Evolutionary conservation across 2,888 invertebrate genomes (phyloP).

Genomic region (Pomacea canaliculata): DNA sequence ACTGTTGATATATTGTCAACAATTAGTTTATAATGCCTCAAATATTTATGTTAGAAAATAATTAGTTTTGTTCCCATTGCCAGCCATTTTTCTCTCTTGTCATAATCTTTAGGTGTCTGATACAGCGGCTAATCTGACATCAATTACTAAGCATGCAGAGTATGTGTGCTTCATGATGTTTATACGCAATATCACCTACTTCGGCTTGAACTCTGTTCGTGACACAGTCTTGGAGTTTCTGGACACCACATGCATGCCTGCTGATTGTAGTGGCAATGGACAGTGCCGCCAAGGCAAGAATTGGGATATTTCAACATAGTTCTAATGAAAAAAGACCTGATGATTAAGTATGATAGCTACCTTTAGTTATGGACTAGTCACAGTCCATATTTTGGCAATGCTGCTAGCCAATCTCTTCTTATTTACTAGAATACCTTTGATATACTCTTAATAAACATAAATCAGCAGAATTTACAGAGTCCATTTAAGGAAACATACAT

Average conservation of each 20-base stretch:
- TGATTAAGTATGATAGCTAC: too few relatives aligned
- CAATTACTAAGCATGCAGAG: slow-evolving; percentile 7
- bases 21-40: too few relatives aligned
- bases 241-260: slow-evolving; percentile 22
- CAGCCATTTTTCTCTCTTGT: too few relatives aligned
- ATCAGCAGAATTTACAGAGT: too few relatives aligned
- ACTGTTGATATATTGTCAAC: too few relatives aligned
- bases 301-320: slow-evolving; percentile 8
- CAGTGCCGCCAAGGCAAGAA: slow-evolving; percentile 26
- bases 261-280: slow-evolving; percentile 34
- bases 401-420: background rate
- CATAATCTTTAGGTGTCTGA: slow-evolving; percentile 21
- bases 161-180: slow-evolving; percentile 21
- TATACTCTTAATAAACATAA: too few relatives aligned
- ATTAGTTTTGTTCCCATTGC: too few relatives aligned
- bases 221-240: slow-evolving; percentile 19
- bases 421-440: too few relatives aligned
- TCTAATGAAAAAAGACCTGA: background rate
- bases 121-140: slow-evolving; percentile 7
- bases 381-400: background rate
- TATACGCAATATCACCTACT: slow-evolving; percentile 27
- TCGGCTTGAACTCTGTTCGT: slow-evolving; percentile 17
- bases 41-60: too few relatives aligned
- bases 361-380: too few relatives aligned
- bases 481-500: too few relatives aligned